These are phyloP conservation scores for Osmerus eperlanus DNA, from an alignment of 2,113 vertebrate genomes.

Conservation along the genomic window DNA sequence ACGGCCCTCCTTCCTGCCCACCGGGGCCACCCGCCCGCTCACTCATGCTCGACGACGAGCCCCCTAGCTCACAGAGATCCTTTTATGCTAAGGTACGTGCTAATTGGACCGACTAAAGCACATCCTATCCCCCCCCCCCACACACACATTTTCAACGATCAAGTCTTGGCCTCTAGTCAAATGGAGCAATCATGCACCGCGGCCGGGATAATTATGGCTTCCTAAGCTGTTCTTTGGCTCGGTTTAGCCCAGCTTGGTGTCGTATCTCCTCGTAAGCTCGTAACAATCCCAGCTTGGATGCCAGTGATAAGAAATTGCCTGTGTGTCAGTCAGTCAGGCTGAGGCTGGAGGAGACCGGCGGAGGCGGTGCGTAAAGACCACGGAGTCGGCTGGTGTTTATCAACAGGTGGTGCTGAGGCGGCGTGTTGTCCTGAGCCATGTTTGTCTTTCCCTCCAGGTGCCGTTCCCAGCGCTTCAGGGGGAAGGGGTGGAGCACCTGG, in stretches of 20 bases:
- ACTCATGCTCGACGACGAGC: constrained; percentile 33
- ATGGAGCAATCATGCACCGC: too few relatives aligned
- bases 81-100: constrained; percentile 42
- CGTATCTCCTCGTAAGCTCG: background rate
- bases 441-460: constrained; percentile 72
- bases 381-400: background rate
- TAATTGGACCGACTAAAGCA: constrained; percentile 41
- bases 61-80: constrained; percentile 45
- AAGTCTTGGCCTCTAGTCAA: too few relatives aligned
- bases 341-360: too few relatives aligned
- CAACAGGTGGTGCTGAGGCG: background rate
- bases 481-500: constrained; percentile 95
- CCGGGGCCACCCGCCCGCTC: constrained; percentile 25
- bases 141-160: too few relatives aligned
- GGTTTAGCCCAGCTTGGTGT: background rate
- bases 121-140: constrained; percentile 1
- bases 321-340: background rate
- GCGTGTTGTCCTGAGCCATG: background rate
- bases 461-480: constrained; percentile 95
- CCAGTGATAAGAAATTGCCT: constrained; percentile 8
- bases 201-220: background rate
- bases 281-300: background rate
- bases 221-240: background rate
- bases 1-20: constrained; percentile 15
- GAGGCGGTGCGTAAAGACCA: too few relatives aligned